Percentiles rank a stretch among this genome's conserved stretches.
Conservation (phyloP, 2,888 invertebrate species). For the Ennomos erosarius region DNA sequence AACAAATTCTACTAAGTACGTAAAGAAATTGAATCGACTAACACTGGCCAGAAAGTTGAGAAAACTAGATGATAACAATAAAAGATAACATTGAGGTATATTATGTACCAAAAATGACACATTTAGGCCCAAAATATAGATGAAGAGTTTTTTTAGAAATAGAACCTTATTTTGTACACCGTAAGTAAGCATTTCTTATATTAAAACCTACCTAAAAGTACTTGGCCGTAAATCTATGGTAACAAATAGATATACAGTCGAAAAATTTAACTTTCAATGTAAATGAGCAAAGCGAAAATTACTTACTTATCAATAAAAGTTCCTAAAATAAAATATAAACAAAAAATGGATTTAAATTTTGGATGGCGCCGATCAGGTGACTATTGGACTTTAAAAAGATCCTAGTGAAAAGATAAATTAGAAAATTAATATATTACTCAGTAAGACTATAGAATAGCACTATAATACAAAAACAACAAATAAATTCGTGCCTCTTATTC, state of each 20-base stretch:
- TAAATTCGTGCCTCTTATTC: slow-evolving; percentile 83
- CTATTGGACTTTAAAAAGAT: slow-evolving; percentile 37
- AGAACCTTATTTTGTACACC: slow-evolving; percentile 72
- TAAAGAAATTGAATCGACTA: slow-evolving; percentile 61
- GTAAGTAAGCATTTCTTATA: slow-evolving; percentile 69
- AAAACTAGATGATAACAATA: slow-evolving; percentile 49
- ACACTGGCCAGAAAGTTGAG: slow-evolving; percentile 68
- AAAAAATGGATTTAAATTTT: slow-evolving; percentile 51
- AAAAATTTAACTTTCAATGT: slow-evolving; percentile 46
- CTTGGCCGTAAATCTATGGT: slow-evolving; percentile 83
- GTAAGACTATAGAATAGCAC: slow-evolving; percentile 72
- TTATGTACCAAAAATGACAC: slow-evolving; percentile 50
- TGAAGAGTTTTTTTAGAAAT: slow-evolving; percentile 49
- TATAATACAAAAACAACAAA: slow-evolving; percentile 78
- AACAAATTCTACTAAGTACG: slow-evolving; percentile 59
- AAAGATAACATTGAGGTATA: slow-evolving; percentile 53
- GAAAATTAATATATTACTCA: slow-evolving; percentile 70
- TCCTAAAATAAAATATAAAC: slow-evolving; percentile 45
- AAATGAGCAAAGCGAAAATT: slow-evolving; percentile 69
- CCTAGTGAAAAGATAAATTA: slow-evolving; percentile 63
- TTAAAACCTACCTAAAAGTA: slow-evolving; percentile 73
- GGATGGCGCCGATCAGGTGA: slow-evolving; percentile 66
- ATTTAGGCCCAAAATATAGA: slow-evolving; percentile 61
- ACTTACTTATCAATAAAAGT: slow-evolving; percentile 40
- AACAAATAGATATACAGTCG: slow-evolving; percentile 74